phyloP scores from a whole-genome alignment of 1,140 invertebrate species.

The Pogonomyrmex californicus region DNA sequence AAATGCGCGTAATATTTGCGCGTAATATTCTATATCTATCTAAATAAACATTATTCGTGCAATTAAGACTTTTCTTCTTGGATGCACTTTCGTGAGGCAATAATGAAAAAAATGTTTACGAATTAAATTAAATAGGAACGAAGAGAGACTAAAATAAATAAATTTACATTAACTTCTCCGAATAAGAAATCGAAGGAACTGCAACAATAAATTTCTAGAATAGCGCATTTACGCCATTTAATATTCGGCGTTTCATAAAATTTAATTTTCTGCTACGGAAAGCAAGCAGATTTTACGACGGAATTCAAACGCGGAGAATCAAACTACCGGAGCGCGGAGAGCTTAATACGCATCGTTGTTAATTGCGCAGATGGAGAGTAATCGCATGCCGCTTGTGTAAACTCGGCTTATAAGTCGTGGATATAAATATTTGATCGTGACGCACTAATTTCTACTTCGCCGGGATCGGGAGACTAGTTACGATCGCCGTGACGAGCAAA shows the following conservation, averaged over 20 bases:
- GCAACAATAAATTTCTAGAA: not conserved
- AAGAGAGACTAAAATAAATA: not conserved
- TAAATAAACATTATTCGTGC: slow-evolving; percentile 1
- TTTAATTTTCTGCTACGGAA: not conserved
- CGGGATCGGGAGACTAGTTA: slow-evolving; percentile 22
- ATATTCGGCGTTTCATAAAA: not conserved
- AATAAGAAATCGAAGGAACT: not conserved
- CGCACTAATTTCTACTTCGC: slow-evolving; percentile 26
- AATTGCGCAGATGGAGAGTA: slow-evolving; percentile 23
- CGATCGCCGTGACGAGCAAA: slow-evolving; percentile 61
- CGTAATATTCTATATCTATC: not conserved
- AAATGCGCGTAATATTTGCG: slow-evolving; percentile 3
- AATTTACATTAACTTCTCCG: not conserved
- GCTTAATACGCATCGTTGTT: slow-evolving; percentile 18
- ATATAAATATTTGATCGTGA: slow-evolving; percentile 51
- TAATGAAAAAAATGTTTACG: not conserved
- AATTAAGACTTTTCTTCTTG: not conserved
- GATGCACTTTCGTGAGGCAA: not conserved
- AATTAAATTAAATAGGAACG: not conserved
- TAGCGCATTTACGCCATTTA: not conserved
- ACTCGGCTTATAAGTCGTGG: slow-evolving; percentile 51
- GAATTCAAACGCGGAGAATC: not conserved
- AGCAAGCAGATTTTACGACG: not conserved
- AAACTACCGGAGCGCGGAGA: not conserved
- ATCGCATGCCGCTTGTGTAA: slow-evolving; percentile 55